Evolutionary conservation across 2,888 invertebrate genomes (phyloP), one percentile per base, ranked within the genome.

Genomic region (Dryomyza anilis): DNA sequence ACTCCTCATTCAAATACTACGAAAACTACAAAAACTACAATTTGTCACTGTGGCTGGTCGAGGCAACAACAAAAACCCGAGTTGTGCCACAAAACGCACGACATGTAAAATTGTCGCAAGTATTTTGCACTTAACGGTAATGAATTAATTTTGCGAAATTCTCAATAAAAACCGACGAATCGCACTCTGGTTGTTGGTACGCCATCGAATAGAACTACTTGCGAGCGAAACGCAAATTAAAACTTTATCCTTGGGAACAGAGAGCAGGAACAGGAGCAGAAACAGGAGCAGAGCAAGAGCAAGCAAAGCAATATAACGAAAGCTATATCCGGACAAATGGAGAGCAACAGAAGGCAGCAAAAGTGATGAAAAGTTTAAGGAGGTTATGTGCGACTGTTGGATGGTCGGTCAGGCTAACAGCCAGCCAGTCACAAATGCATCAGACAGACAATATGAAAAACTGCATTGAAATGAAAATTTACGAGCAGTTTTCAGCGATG

Each of bases 81-180:
- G n/a, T n/a, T n/a, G n/a, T n/a, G n/a, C n/a, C n/a, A n/a, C 46
- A 10, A 65, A 29, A 43, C 53, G 33, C 16, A 7, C 2, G 6
- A 23, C 33, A 16, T 60, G 33, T 30, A n/a, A 50, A 19, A 33
- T 33, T 23, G 12, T 39, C 33, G 46, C 23, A 36, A 27, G 48
- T 39, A 53, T 60, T 33, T 46, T 36, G 56, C 48, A 63, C 39
- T 56, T n/a, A 14, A 64, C 14, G 19, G 27, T 4, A 52, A 64
- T 64, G 59, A 62, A 64, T 50, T 65, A 36, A 55, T 55, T 67
- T 63, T 39, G 46, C 27, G 46, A 56, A 64, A 53, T 43, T 45
- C n/a, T 10, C 39, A 59, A 62, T 39, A 45, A 50, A 33, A 45
- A 7, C 19, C 30, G 19, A 53, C 16, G 29, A 16, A 16, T 2